Base-by-base conservation (phyloP, 2,113 vertebrate genomes). In the Aleadryas rufinucha region DNA sequence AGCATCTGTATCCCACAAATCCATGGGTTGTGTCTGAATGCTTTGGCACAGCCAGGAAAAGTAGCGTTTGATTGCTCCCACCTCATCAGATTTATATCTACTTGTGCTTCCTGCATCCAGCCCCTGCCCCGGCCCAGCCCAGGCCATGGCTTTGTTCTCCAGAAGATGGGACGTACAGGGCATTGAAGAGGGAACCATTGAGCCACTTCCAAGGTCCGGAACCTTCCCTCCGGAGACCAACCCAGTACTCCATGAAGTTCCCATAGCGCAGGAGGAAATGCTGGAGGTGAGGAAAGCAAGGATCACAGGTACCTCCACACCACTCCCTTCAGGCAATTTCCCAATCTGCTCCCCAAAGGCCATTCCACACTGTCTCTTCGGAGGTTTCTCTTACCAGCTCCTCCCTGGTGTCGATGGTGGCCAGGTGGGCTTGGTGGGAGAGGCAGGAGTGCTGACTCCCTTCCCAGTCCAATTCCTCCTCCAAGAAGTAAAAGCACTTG, bases 401-500 rank as follows among this genome's bases (percentile, higher is more conserved):
- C 19, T 85, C 47, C 20, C 0, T 13, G 11, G 30, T 39, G 53
- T 66, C 42, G 0, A 93, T 23, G 53, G 75, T 44, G 57, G 80
- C 57, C 57, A 94, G 15, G 7, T 42, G 76, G 16, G 88, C 84
- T 30, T 74, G 8, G 1, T 13, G 70, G 14, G 76, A 35, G 6
- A 33, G 76, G 50, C 94, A 95, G 3, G 20, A 64, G 22, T 0
- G 23, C 30, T 50, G 60, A 11, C 84, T 89, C 9, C 33, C 10
- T 53, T 89, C 71, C 94, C 94, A 95, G 16, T 82, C 65, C 1
- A 21, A 26, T 49, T 74, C 33, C 0, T 49, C 26, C 54, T 95
- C 84, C 84, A 86, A 5, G 4, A 95, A 91, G 60, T 93, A 91
- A 20, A 95, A 95, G 28, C 94, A 95, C 59, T 78, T 93, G 39